Conservation (phyloP, 2,797 vertebrate genomes). For the Nyctibius grandis region DNA sequence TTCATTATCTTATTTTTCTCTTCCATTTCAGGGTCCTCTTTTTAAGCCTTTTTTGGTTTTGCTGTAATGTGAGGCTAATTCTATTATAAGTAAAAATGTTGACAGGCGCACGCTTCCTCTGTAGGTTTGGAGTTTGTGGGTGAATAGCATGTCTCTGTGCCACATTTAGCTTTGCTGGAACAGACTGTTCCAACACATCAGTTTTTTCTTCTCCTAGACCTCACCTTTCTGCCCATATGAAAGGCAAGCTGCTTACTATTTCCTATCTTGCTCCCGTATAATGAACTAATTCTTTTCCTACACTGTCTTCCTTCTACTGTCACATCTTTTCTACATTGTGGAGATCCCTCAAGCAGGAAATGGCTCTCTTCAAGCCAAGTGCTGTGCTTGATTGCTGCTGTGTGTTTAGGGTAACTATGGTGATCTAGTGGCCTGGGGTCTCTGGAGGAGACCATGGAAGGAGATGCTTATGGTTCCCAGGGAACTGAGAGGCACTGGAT, state of each 20-base stretch:
- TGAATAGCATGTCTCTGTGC: constrained; percentile 18
- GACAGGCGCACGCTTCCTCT: neutral
- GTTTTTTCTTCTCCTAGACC: neutral
- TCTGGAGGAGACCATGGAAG: neutral
- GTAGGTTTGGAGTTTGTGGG: constrained; percentile 19
- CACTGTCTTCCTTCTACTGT: neutral
- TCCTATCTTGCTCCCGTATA: neutral
- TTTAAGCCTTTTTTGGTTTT: neutral
- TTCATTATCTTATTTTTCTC: neutral
- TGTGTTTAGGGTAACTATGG: neutral
- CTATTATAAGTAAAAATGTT: constrained; percentile 21
- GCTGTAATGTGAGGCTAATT: constrained; percentile 7
- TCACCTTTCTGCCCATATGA: constrained; percentile 41
- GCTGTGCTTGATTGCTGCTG: neutral
- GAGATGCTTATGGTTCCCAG: neutral
- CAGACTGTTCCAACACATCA: neutral
- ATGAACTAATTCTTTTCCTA: neutral
- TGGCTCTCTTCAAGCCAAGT: neutral
- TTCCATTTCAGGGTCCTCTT: neutral
- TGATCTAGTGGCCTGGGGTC: neutral
- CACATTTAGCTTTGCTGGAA: constrained; percentile 41
- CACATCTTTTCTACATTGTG: neutral
- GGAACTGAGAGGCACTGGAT: neutral
- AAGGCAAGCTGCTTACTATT: constrained; percentile 12
- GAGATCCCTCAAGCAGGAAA: neutral